Evolutionary conservation across 2,113 vertebrate species (phyloP).

Genomic region (Trichechus manatus): DNA sequence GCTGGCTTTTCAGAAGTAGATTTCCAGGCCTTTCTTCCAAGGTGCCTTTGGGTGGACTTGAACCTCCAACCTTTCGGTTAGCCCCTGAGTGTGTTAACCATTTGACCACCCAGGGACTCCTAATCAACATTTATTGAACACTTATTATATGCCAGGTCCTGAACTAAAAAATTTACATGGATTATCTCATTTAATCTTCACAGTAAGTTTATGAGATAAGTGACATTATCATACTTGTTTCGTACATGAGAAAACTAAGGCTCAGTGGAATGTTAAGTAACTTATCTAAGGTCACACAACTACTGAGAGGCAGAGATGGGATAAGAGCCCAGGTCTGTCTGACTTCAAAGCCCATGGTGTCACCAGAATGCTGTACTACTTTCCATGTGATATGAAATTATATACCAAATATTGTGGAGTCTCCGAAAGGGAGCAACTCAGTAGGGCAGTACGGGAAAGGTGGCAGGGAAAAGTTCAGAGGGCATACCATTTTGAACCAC

Average conservation of each 20-base stretch:
- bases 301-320: not conserved
- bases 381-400: not conserved
- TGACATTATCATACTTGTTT: not conserved
- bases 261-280: not conserved
- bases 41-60: too few relatives aligned
- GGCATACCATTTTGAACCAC: not conserved
- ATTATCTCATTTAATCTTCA: not conserved
- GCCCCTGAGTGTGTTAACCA: not conserved
- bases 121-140: not conserved
- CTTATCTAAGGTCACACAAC: not conserved
- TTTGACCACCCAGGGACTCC: not conserved
- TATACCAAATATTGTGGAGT: not conserved
- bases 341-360: not conserved
- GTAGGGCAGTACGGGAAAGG: not conserved
- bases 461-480: not conserved
- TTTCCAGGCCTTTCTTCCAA: not conserved
- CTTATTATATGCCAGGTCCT: not conserved
- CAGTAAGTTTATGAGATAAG: not conserved
- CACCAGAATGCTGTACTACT: not conserved
- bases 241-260: not conserved
- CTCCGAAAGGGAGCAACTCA: not conserved
- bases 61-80: not conserved
- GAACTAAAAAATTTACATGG: not conserved
- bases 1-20: not conserved
- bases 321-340: not conserved